Base-by-base conservation (phyloP, 2,113 vertebrate genomes). In the Triplophysa rosa region DNA sequence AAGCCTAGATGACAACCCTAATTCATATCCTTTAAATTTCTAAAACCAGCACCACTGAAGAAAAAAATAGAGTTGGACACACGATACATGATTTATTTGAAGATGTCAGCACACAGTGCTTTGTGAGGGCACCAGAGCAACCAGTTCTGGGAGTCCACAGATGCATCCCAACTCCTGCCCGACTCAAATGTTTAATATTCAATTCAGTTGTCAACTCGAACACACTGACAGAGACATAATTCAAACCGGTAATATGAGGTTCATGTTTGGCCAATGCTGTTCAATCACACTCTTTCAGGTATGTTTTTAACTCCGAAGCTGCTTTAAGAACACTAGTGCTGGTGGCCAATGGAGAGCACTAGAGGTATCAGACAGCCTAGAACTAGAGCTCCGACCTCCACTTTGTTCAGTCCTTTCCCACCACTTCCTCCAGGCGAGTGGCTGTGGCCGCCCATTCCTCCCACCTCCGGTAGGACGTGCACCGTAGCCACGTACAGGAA, bases 401-500 rank as follows among this genome's bases (percentile, higher is more conserved):
- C 91, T 82, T 95, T 97, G 90, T 93, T 97, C 86, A 99, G 95
- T 92, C 97, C 96, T 87, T 95, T 96, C 21, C 94, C 94, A 1
- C 90, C 89, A 0, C 93, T 94, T 37, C 89, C 95, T 0, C 89
- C 16, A 0, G 94, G 26, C 19, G 95, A 92, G 89, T 99, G 97
- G 90, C 96, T 98, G 90, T 98, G 96, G 69, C 96, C 94, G 2
- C 97, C 95, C 11, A 90, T 93, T 42, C 97, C 98, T 11, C 98
- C 97, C 59, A 99, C 98, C 90, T 99, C 98, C 0, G 98, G 98
- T 40, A 99, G 96, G 80, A 99, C 98, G 0, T 99, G 98, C 40
- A 99, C 98, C 7, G 98, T 99, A 85, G 98, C 98, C 82, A 99
- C 98, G 2, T 99, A 99, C 24, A 99, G 95, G 91, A 99, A 99